phyloP scores from a whole-genome alignment of 2,888 invertebrate species.

The Phyllotreta striolata region DNA sequence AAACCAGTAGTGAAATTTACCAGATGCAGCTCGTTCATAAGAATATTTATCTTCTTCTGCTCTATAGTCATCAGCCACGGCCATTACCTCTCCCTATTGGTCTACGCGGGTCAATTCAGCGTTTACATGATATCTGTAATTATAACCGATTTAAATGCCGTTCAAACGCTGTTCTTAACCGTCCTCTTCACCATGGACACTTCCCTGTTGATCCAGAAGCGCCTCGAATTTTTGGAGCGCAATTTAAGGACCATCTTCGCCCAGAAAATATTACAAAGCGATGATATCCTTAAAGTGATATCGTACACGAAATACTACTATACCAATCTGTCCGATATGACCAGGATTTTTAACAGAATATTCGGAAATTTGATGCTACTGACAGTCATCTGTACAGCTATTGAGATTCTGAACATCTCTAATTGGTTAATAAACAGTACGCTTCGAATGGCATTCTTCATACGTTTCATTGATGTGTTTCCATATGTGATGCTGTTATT shows the following conservation, averaged over 20 bases:
- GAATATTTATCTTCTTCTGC: neutral
- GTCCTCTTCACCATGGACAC: neutral
- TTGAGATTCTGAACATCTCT: neutral
- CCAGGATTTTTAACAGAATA: neutral
- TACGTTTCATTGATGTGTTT: neutral
- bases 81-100: neutral
- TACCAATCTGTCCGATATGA: neutral
- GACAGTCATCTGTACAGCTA: neutral
- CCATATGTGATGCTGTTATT: neutral
- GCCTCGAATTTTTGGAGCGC: neutral
- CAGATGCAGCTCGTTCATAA: neutral
- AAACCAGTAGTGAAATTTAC: neutral
- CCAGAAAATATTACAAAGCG: neutral
- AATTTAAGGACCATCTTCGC: neutral
- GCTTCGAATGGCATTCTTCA: neutral
- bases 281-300: slow-evolving; percentile 1
- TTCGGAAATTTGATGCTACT: slow-evolving; percentile 1
- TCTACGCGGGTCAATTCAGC: too few relatives aligned
- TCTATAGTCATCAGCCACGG: neutral
- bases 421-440: neutral
- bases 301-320: neutral
- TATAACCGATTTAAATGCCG: neutral
- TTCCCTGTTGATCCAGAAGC: neutral
- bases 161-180: neutral
- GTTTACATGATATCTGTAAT: too few relatives aligned